Evolutionary conservation across 2,797 vertebrate genomes (phyloP).

Genomic region (Cygnus olor): DNA sequence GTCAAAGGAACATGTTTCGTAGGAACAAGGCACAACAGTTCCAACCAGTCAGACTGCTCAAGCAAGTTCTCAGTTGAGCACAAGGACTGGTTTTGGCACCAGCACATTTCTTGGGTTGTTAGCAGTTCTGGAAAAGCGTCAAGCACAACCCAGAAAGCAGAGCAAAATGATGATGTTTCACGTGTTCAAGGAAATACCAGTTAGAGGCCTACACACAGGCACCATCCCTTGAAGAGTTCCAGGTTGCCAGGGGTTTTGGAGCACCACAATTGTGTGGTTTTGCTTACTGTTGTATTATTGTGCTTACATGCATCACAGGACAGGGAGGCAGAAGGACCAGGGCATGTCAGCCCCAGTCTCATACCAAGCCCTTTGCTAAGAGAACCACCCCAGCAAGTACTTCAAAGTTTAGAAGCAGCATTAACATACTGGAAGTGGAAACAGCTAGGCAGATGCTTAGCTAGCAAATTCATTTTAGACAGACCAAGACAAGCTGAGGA

Average conservation of each 20-base stretch:
- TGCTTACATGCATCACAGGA: neutral
- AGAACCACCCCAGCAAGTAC: neutral
- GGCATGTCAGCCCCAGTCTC: neutral
- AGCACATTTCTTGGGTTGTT: neutral
- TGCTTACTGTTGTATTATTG: neutral
- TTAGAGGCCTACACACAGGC: neutral
- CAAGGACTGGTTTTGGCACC: neutral
- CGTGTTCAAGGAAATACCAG: rapidly evolving
- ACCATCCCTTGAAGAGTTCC: neutral
- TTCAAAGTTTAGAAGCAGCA: neutral
- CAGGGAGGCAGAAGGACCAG: rapidly evolving
- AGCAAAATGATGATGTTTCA: neutral
- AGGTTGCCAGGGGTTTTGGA: neutral
- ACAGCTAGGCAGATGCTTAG: neutral
- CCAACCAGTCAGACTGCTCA: neutral
- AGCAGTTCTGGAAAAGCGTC: neutral
- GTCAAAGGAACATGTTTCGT: neutral
- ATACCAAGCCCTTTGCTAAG: neutral
- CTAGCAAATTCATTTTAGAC: neutral
- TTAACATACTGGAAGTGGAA: neutral
- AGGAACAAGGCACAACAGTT: neutral
- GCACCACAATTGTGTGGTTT: neutral
- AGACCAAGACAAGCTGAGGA: neutral
- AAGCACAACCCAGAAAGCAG: neutral
- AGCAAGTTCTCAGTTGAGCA: neutral